A percentile compares a stretch with the other conserved stretches of the same genome.
phyloP scores from a whole-genome alignment of 1,140 invertebrate species.

The Drosophila obscura region DNA sequence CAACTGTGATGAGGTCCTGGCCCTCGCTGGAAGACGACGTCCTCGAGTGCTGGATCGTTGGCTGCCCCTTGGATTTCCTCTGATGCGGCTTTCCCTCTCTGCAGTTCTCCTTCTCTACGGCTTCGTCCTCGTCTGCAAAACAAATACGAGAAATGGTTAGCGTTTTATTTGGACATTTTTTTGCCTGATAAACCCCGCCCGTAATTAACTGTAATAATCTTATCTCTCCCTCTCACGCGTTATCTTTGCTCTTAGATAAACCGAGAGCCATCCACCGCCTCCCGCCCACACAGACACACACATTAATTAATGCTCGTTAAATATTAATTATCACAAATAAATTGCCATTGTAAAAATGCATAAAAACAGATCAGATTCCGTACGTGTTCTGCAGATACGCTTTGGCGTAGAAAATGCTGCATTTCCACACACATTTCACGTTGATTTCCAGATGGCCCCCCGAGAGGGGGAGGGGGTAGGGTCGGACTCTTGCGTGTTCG shows the following conservation, averaged over 20 bases:
- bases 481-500: slow-evolving; percentile 14
- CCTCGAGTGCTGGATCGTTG: slow-evolving; percentile 3
- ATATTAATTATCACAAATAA: too few species aligned
- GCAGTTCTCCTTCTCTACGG: slow-evolving; percentile 30
- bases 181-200: too few species aligned
- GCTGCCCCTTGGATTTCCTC: slow-evolving; percentile 17
- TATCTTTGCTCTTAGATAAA: too few species aligned
- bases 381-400: too few species aligned
- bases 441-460: too few species aligned
- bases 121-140: slow-evolving; percentile 72
- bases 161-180: slow-evolving; percentile 19
- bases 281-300: slow-evolving; percentile 15
- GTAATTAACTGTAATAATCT: slow-evolving; percentile 36
- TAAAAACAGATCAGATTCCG: too few species aligned
- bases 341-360: too few species aligned
- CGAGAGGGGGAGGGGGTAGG: too few species aligned
- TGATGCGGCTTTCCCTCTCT: not conserved
- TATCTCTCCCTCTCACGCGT: slow-evolving; percentile 16
- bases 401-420: too few species aligned
- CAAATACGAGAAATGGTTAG: slow-evolving; percentile 6
- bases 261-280: not conserved
- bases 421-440: too few species aligned
- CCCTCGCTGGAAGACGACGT: slow-evolving; percentile 35
- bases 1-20: slow-evolving; percentile 59
- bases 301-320: not conserved